These are phyloP conservation scores for Tipula helvola DNA, from an alignment of 2,888 invertebrate species.

Conservation along the genomic window DNA sequence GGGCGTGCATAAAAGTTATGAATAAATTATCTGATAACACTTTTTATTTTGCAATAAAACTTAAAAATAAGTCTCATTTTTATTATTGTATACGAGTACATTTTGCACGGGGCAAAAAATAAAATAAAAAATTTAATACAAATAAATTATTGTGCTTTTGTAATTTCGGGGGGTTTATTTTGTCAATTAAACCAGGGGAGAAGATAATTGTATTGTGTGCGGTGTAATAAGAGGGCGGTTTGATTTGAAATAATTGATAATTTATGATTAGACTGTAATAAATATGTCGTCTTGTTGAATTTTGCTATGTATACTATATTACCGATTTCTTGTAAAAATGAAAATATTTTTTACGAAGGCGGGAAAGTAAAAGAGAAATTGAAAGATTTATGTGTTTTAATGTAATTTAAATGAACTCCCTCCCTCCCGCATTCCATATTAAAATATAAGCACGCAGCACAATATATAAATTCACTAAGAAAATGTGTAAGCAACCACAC, in stretches of 20 bases:
- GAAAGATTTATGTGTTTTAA: background rate
- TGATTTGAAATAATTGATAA: background rate
- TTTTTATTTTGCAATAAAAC: constrained; percentile 4
- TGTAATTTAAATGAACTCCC: background rate
- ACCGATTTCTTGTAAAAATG: background rate
- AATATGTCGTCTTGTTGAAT: background rate
- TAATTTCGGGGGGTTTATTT: background rate
- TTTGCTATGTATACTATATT: background rate
- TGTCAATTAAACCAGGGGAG: background rate
- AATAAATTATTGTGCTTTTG: background rate
- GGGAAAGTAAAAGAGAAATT: background rate
- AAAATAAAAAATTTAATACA: background rate
- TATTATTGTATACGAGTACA: background rate
- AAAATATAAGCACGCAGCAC: background rate
- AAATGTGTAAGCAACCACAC: background rate
- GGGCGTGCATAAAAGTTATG: constrained; percentile 10
- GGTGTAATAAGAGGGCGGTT: constrained; percentile 6
- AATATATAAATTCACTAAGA: background rate
- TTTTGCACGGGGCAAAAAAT: background rate
- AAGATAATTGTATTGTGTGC: background rate
- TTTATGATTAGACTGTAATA: background rate
- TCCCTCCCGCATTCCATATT: background rate
- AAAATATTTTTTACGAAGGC: background rate
- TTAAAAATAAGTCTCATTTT: background rate
- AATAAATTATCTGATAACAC: constrained; percentile 10